Conservation (phyloP, 2,113 vertebrate species). For the Bufo bufo region DNA sequence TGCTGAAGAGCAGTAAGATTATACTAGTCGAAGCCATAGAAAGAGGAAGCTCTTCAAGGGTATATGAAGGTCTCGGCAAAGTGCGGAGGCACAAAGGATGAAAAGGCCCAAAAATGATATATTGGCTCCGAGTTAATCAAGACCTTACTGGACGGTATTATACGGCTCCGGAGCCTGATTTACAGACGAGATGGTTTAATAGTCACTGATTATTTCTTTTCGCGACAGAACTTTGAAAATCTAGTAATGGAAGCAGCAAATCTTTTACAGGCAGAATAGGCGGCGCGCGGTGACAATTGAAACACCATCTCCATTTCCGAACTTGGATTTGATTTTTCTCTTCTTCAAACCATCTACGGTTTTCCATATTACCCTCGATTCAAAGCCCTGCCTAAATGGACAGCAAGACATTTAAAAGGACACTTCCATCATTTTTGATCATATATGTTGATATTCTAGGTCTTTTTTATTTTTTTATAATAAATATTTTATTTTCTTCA, state of each 20-base stretch:
- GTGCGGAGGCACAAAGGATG: not conserved
- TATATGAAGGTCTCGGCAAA: not conserved
- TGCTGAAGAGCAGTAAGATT: not conserved
- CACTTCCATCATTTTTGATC: too few relatives aligned
- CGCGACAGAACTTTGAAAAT: not conserved
- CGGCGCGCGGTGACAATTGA: not conserved
- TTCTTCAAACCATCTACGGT: not conserved
- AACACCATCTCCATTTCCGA: not conserved
- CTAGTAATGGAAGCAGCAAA: not conserved
- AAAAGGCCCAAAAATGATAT: not conserved
- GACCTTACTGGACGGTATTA: not conserved
- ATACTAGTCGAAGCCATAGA: not conserved
- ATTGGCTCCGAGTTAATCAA: not conserved
- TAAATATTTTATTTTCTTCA: too few relatives aligned
- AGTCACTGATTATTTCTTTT: not conserved
- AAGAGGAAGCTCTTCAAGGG: not conserved
- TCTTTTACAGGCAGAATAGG: not conserved
- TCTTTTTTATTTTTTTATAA: too few relatives aligned
- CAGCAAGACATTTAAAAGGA: too few relatives aligned
- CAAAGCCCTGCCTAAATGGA: not conserved
- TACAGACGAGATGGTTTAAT: not conserved
- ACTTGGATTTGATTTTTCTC: not conserved
- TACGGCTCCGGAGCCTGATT: not conserved
- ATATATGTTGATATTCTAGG: too few relatives aligned
- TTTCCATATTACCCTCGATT: not conserved